Base-by-base conservation (phyloP, 2,888 invertebrate genomes). In the Dugesia japonica region DNA sequence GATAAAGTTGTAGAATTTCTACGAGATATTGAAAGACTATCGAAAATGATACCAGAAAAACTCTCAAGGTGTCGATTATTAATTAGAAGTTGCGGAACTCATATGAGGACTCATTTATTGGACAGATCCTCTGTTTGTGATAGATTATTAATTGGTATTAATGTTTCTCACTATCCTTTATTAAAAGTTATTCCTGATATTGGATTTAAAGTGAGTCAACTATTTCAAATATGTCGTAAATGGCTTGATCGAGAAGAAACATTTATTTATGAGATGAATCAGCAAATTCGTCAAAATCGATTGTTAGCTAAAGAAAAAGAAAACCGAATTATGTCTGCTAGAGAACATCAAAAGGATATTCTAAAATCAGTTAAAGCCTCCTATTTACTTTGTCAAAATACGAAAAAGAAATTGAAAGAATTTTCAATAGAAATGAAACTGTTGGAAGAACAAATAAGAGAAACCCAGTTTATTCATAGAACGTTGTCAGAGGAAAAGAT, bases 181-280 rank as follows among this genome's bases (percentile, higher is more conserved):
- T 80, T 83, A 56, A 80, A 82, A 31, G 78, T 83, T 33, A 79
- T 83, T 75, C 81, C 82, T 27, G 83, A 83, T 79, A 77, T 83
- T 28, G 80, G 80, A 71, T 80, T 80, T 74, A 83, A 83, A 76
- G 78, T 83, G 27, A 79, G 79, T n/a, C 72, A 74, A 1, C 79
- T 82, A 79, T 82, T 81, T 78, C 79, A 79, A 28, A 79, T 80
- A 15, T 80, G 82, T 0, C 78, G 80, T 23, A 80, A 80, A 76
- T 83, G 83, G 83, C 75, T 83, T 26, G 81, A 82, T 33, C 78
- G 82, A 27, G 83, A 83, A 75, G 82, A 83, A 77, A 80, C 80
- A 17, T 83, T 82, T 74, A 81, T 83, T 80, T 80, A 81, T 76
- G 82, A 83, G 76, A 81, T 83, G 4, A 80, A 81, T 77, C 79